A percentile compares a stretch with the other conserved stretches of the same genome.
These are phyloP conservation scores for Athripsodes cinereus DNA, from an alignment of 2,888 invertebrate species.

Conservation along the genomic window DNA sequence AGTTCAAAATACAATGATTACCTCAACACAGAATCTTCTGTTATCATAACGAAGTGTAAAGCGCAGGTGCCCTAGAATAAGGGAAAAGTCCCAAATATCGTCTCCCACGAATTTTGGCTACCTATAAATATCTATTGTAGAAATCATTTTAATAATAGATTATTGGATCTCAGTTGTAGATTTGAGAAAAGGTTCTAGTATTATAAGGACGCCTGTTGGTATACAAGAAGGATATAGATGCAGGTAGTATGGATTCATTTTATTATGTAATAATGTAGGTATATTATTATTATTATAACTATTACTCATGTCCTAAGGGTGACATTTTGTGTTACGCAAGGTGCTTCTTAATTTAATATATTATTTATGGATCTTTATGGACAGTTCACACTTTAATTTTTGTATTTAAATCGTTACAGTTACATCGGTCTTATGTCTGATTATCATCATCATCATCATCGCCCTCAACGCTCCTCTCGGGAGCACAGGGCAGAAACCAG, in stretches of 20 bases:
- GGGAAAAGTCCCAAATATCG: background rate
- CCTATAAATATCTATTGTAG: too few relatives aligned
- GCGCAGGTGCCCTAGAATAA: background rate
- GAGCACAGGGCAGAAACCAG: too few relatives aligned
- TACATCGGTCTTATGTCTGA: too few relatives aligned
- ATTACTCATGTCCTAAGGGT: conserved; percentile 2
- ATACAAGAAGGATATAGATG: background rate
- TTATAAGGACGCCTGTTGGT: too few relatives aligned
- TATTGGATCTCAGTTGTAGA: too few relatives aligned
- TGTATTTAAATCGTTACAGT: background rate
- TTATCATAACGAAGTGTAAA: too few relatives aligned
- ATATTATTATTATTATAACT: background rate
- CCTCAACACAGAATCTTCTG: too few relatives aligned
- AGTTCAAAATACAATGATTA: too few relatives aligned
- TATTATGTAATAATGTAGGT: background rate
- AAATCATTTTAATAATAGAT: background rate
- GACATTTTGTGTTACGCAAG: conserved; percentile 13
- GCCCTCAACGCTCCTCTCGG: too few relatives aligned
- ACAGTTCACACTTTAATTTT: background rate
- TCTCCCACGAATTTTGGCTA: background rate
- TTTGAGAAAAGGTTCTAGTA: too few relatives aligned
- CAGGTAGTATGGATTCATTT: background rate
- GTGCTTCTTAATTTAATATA: conserved; percentile 1
- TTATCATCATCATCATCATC: too few relatives aligned
- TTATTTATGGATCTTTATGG: background rate